Percentiles rank a stretch among this genome's conserved stretches.
Conservation (phyloP, 2,888 invertebrate species). For the Lasioglossum malachurum region DNA sequence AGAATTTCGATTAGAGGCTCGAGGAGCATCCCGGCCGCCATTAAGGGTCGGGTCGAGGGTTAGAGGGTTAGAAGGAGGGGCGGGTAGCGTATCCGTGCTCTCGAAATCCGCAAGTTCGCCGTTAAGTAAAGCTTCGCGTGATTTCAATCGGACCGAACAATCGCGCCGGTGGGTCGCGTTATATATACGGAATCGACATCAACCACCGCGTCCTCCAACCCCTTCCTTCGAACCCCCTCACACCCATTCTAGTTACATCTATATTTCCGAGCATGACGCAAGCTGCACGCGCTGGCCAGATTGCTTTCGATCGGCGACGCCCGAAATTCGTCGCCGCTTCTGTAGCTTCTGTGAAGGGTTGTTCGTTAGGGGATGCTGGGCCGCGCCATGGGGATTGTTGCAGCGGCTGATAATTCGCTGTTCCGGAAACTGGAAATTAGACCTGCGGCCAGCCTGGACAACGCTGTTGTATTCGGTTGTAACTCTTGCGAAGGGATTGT, state of each 20-base stretch:
- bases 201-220: constrained; percentile 35
- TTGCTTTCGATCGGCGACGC: constrained; percentile 57
- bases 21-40: constrained; percentile 30
- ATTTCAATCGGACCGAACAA: constrained; percentile 65
- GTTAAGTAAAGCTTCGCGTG: constrained; percentile 67
- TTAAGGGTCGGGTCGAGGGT: constrained; percentile 3
- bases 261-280: constrained; percentile 51
- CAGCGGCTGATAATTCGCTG: neutral
- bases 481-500: neutral
- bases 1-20: constrained; percentile 49
- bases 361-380: neutral
- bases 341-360: neutral
- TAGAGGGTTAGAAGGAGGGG: neutral
- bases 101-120: constrained; percentile 58
- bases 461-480: neutral
- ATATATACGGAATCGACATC: constrained; percentile 51
- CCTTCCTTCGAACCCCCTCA: constrained; percentile 1
- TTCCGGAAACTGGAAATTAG: neutral
- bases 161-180: constrained; percentile 30
- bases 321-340: neutral
- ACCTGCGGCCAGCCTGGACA: neutral
- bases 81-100: constrained; percentile 41
- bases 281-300: constrained; percentile 41
- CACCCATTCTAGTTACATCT: constrained; percentile 28
- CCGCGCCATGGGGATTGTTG: neutral